phyloP scores from a whole-genome alignment of 2,888 invertebrate species.

The Sinopyrophorus schimmeli region DNA sequence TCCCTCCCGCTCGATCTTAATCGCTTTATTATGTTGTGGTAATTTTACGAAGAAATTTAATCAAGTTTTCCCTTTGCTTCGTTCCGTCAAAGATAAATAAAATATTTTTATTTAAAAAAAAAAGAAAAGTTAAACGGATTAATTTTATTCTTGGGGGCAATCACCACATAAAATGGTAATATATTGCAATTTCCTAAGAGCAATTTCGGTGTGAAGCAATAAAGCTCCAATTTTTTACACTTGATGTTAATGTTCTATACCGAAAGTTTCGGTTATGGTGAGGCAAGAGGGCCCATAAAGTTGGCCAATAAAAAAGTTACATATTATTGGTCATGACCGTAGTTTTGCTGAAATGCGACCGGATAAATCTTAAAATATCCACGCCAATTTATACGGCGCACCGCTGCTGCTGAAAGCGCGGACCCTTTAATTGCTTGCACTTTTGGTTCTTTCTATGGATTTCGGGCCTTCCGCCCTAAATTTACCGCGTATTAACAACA shows the following conservation, averaged over 20 bases:
- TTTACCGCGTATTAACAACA: no score
- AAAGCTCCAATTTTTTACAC: constrained; percentile 22
- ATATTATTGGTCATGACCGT: constrained; percentile 29
- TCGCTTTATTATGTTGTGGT: constrained; percentile 19
- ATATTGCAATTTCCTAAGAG: constrained; percentile 4
- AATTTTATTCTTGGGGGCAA: no score
- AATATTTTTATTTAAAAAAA: no score
- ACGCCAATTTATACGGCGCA: constrained; percentile 40
- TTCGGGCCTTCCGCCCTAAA: no score
- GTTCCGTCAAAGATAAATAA: no score
- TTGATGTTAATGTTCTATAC: constrained; percentile 23
- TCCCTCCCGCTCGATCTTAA: constrained; percentile 10
- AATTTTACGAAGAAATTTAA: no score
- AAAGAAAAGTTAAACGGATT: no score
- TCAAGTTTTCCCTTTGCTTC: no score
- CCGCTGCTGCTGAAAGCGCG: constrained; percentile 39
- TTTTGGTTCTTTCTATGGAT: no score
- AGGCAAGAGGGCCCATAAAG: constrained; percentile 20
- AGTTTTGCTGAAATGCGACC: constrained; percentile 27
- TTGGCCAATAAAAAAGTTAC: constrained; percentile 31
- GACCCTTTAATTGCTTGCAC: constrained; percentile 39
- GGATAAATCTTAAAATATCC: constrained; percentile 33
- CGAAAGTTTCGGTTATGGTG: constrained; percentile 23
- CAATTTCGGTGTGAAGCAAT: constrained; percentile 12
- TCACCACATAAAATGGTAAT: no score